A percentile compares a stretch with the other conserved stretches of the same genome.
phyloP scores from a whole-genome alignment of 2,888 invertebrate species.

The Glyphotaelius pellucidus region DNA sequence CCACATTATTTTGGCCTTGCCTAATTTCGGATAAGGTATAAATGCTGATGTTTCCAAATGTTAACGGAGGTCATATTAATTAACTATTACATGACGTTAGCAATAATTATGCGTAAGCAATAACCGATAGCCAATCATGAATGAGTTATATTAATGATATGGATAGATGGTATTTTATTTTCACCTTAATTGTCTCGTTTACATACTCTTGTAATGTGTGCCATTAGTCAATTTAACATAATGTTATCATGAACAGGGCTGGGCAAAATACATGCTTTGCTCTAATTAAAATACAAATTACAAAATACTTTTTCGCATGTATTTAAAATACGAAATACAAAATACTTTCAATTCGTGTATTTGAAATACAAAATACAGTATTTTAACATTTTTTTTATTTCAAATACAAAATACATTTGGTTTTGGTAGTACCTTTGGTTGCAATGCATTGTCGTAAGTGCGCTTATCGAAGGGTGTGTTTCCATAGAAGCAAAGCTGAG shows the following conservation, averaged over 20 bases:
- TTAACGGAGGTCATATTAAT: background rate
- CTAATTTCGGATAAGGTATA: background rate
- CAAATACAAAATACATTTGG: no score
- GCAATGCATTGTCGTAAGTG: no score
- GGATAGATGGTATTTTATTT: background rate
- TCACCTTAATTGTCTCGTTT: background rate
- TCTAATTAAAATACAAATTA: no score
- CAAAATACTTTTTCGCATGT: no score
- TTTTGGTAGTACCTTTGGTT: no score
- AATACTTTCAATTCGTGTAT: no score
- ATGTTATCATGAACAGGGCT: background rate
- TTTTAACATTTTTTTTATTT: no score
- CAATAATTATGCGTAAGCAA: background rate
- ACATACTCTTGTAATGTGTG: background rate
- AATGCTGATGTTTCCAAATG: background rate
- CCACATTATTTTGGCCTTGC: background rate
- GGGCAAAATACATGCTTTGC: no score
- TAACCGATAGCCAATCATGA: background rate
- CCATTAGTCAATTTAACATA: background rate
- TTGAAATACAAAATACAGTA: no score
- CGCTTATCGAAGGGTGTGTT: no score
- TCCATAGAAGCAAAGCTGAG: no score
- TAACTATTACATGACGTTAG: background rate
- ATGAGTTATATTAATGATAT: background rate
- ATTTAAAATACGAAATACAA: no score